Evolutionary conservation across 2,797 vertebrate genomes (phyloP).

Genomic region (Melanotaenia boesemani): DNA sequence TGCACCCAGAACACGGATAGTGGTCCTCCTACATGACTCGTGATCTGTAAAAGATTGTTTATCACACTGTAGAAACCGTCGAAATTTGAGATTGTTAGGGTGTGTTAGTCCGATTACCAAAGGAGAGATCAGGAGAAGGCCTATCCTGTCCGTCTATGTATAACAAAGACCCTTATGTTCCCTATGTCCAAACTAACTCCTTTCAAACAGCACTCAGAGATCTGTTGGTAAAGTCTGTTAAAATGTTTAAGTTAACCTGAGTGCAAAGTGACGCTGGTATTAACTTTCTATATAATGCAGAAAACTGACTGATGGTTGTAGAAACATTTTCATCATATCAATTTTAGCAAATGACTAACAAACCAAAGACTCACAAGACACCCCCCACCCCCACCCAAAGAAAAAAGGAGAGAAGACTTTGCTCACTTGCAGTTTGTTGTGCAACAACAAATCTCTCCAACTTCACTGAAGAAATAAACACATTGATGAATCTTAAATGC

Average conservation of each 20-base stretch:
- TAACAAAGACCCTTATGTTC: too few relatives aligned
- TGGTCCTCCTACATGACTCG: conserved; percentile 2
- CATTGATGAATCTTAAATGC: background rate
- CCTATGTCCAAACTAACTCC: too few relatives aligned
- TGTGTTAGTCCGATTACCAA: too few relatives aligned
- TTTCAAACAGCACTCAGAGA: background rate
- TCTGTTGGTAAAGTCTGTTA: too few relatives aligned
- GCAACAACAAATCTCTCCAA: background rate
- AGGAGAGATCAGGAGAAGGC: background rate
- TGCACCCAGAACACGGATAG: conserved; percentile 10
- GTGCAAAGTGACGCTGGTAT: background rate
- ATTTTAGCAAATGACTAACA: too few relatives aligned
- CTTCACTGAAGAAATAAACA: background rate
- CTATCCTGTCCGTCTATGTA: background rate
- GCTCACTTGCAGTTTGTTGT: background rate
- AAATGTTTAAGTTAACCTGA: background rate
- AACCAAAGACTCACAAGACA: too few relatives aligned
- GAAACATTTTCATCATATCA: background rate
- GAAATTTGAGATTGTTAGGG: too few relatives aligned
- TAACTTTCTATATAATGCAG: background rate
- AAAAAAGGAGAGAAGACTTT: too few relatives aligned
- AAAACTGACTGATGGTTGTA: background rate
- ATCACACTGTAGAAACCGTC: background rate
- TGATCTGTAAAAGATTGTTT: conserved; percentile 3
- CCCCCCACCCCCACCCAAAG: too few relatives aligned